phyloP scores from a whole-genome alignment of 2,113 vertebrate genomes.

The Tachysurus vachellii region DNA sequence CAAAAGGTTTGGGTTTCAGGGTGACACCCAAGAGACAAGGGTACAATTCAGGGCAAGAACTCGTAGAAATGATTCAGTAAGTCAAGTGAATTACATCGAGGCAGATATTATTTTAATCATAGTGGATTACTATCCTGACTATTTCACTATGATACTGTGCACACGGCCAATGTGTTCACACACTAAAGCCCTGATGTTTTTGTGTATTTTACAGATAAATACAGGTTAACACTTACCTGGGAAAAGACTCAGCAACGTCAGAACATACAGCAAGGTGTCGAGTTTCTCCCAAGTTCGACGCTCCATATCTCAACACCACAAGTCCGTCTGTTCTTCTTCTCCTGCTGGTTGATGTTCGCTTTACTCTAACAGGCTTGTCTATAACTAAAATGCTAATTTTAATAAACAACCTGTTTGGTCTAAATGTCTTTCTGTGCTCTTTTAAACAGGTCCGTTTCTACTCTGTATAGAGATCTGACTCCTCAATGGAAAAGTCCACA shows the following conservation, averaged over 20 bases:
- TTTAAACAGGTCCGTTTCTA: neutral
- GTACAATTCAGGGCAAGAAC: neutral
- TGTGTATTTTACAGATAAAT: neutral
- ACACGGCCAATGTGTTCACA: neutral
- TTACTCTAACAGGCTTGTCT: slow-evolving; percentile 36
- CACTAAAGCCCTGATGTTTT: neutral
- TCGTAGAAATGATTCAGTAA: too few relatives aligned
- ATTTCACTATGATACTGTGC: too few relatives aligned
- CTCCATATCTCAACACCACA: slow-evolving; percentile 64
- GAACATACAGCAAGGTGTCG: slow-evolving; percentile 54
- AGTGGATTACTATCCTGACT: neutral
- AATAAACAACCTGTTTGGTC: slow-evolving; percentile 23
- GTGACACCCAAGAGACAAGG: neutral
- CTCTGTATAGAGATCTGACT: neutral
- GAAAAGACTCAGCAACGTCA: slow-evolving; percentile 59
- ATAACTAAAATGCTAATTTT: slow-evolving; percentile 13
- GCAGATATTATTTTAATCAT: neutral
- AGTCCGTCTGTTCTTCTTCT: slow-evolving; percentile 22
- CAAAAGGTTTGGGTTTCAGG: neutral
- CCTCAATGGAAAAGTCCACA: neutral
- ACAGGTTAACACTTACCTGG: slow-evolving; percentile 63
- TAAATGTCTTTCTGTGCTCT: slow-evolving; percentile 32
- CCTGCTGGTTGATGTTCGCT: neutral
- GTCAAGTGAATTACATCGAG: too few relatives aligned
- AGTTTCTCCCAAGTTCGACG: slow-evolving; percentile 64